Evolutionary conservation across 2,888 invertebrate species (phyloP), one percentile per base, ranked within the genome.

Genomic region (Anoncus sp.): DNA sequence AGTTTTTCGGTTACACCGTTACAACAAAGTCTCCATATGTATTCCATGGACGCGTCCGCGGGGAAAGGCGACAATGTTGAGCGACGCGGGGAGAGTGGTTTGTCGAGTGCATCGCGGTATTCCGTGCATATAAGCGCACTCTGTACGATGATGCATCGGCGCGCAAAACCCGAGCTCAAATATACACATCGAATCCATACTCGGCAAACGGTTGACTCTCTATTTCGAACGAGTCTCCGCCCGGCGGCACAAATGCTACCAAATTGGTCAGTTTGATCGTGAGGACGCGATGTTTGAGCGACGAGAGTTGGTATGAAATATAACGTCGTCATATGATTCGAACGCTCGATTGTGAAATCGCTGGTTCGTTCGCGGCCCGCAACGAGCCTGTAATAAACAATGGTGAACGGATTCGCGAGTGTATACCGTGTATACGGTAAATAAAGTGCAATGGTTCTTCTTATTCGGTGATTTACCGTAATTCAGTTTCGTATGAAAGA

Each of bases 301-400:
- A 71, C 71, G 67, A 65, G 75, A 45, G 78, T 81, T 81, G 51
- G 47, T 83, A 82, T 84, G 83, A 82, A 79, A n/a, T 80, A 80
- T 83, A 86, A 85, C 84, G 84, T 85, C 85, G 85, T 86, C 86
- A 86, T 83, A 31, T 31, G 86, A 86, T 86, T 87, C 86, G 84
- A 86, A 59, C 85, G 83, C 84, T 85, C 79, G 82, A 86, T 87
- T 86, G 85, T 82, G 85, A 87, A 86, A 86, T 75, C 80, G 63
- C 72, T 70, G 66, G 53, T 74, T 72, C 72, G 67, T 24, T 60
- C 45, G 76, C 83, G 45, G 5, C 16, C 16, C 47, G 47, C 16
- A 20, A 16, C 27, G 31, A 43, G 45, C 49, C 82, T 83, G 70
- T 70, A 79, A 77, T 80, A 83, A 86, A 86, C 86, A 86, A 87